Evolutionary conservation across 1,140 invertebrate species (phyloP), one percentile per base, ranked within the genome.

Genomic region (Pogonus chalceus): DNA sequence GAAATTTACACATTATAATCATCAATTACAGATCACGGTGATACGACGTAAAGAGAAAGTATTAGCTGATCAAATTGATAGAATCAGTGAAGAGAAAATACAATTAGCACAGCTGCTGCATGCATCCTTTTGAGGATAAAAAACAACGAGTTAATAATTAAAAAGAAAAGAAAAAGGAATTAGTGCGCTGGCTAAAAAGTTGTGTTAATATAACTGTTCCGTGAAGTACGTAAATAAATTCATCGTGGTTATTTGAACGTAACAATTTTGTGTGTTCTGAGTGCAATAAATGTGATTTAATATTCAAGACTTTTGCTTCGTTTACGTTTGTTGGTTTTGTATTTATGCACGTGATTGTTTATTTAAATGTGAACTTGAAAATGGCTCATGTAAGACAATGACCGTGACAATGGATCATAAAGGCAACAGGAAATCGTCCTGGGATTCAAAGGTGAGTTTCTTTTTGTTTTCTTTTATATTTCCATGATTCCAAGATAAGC

Each of bases 341-440:
- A n/a, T n/a, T n/a, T n/a, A n/a, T n/a, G n/a, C n/a, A n/a, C n/a
- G n/a, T n/a, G n/a, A n/a, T n/a, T n/a, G n/a, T n/a, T n/a, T n/a
- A n/a, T n/a, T n/a, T n/a, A n/a, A n/a, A n/a, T n/a, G n/a, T n/a
- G n/a, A n/a, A n/a, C n/a, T n/a, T n/a, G n/a, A n/a, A n/a, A 18
- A 18, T 43, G 37, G 18, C 18, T 4, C 14, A 14, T 31, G 4
- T 14, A 31, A 31, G 26, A 53, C 39, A 46, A 63, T 65, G 62
- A 65, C 64, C n/a, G 61, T 62, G 35, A 60, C 63, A 47, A 62
- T 64, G 62, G 64, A 65, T 31, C 60, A 62, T 23, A 65, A 60
- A 39, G 60, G 55, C 31, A 56, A 58, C 43, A 57, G 63, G 24
- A 65, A 62, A 54, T 56, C 54, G 49, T 65, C 64, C 20, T 65